A percentile compares a stretch with the other conserved stretches of the same genome.
Conservation (phyloP, 2,113 vertebrate species). For the Calyptommatus sinebrachiatus region DNA sequence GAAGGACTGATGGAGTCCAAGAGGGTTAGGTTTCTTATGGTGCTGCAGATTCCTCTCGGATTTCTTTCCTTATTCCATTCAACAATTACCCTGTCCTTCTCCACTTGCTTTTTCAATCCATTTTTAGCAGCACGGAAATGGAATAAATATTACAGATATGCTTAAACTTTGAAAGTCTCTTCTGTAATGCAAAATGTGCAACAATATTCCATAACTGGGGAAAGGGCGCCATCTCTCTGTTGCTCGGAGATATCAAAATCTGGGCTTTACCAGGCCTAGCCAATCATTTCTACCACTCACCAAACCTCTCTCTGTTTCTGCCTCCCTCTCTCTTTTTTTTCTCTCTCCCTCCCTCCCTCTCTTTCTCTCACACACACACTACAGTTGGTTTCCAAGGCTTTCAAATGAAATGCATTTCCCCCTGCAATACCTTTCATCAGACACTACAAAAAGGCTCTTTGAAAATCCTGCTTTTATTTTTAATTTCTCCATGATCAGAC, state of each 20-base stretch:
- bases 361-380: background rate
- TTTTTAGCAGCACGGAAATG: background rate
- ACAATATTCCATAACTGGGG: slow-evolving; percentile 38
- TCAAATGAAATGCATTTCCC: background rate
- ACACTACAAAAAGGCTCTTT: background rate
- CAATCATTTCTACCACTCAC: background rate
- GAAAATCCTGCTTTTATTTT: background rate
- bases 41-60: too few species aligned
- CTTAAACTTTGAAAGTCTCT: background rate
- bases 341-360: background rate
- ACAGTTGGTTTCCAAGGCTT: background rate
- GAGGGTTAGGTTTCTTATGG: too few species aligned
- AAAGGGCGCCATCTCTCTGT: slow-evolving; percentile 59
- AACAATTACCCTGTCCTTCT: background rate
- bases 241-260: slow-evolving; percentile 18
- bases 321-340: background rate
- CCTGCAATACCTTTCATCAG: background rate
- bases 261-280: background rate
- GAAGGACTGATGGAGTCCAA: too few species aligned
- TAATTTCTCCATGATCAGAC: background rate
- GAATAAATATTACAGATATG: too few species aligned
- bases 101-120: background rate
- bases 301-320: background rate
- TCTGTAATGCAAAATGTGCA: slow-evolving; percentile 11
- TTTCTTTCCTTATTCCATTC: background rate